Percentiles rank a stretch among this genome's conserved stretches.
Conservation (phyloP, 2,113 vertebrate species). For the Shinisaurus crocodilurus region DNA sequence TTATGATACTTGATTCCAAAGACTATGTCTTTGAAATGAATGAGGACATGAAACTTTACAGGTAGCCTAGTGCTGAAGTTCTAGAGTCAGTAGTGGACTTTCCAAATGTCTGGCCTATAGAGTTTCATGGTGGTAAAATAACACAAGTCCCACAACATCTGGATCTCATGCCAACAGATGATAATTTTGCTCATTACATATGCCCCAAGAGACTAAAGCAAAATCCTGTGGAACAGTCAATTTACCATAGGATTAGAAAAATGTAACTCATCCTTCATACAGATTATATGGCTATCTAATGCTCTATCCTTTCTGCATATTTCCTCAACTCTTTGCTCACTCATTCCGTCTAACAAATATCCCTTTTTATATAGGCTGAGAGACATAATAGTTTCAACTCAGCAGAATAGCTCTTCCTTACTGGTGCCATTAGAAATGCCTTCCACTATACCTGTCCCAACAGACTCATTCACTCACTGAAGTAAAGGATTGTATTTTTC, state of each 20-base stretch:
- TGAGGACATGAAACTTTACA: not conserved
- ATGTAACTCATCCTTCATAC: slow-evolving; percentile 1
- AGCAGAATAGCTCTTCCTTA: slow-evolving; percentile 33
- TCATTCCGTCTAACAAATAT: not conserved
- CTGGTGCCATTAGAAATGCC: slow-evolving; percentile 33
- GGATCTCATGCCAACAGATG: slow-evolving; percentile 7
- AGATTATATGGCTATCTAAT: not conserved
- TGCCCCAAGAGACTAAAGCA: not conserved
- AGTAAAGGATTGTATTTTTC: slow-evolving; percentile 62
- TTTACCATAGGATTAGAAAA: not conserved
- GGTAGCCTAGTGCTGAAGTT: not conserved
- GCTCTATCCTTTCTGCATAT: not conserved
- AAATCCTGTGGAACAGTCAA: not conserved
- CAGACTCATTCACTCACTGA: slow-evolving; percentile 59
- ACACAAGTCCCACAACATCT: not conserved
- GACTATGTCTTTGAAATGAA: not conserved
- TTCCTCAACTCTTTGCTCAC: slow-evolving; percentile 2
- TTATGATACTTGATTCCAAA: not conserved
- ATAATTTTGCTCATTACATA: not conserved
- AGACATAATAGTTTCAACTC: slow-evolving; percentile 7
- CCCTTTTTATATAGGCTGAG: not conserved
- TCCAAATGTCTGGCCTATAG: not conserved
- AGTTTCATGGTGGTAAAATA: not conserved
- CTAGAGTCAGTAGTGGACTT: not conserved
- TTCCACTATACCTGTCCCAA: slow-evolving; percentile 46